Conservation (phyloP, 1,140 invertebrate species). For the Latrodectus geometricus region DNA sequence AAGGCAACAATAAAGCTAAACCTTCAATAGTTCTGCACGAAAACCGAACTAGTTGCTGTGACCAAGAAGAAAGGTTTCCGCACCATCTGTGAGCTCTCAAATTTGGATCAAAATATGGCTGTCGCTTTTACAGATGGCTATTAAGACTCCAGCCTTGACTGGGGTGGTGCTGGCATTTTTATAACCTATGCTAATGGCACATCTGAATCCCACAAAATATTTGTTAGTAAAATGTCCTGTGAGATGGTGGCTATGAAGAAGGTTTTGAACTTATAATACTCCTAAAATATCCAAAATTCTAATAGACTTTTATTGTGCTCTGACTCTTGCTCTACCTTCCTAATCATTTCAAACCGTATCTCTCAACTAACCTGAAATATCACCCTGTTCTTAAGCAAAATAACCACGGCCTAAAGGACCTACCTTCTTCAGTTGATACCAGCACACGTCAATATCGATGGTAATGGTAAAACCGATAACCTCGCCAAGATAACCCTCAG, state of each 20-base stretch:
- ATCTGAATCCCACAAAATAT: conserved; percentile 11
- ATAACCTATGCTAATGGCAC: not conserved
- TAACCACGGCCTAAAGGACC: not conserved
- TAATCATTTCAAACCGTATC: not conserved
- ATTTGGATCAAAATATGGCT: conserved; percentile 3
- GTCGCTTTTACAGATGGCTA: conserved; percentile 9
- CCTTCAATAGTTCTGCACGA: conserved; percentile 7
- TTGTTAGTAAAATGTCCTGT: not conserved
- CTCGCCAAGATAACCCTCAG: not conserved
- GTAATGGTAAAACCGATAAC: too few species aligned
- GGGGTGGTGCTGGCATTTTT: conserved; percentile 12
- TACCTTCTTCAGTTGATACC: not conserved
- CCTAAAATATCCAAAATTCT: not conserved
- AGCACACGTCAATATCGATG: not conserved
- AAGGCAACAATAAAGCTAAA: conserved; percentile 7
- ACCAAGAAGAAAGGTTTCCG: not conserved
- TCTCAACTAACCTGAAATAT: not conserved
- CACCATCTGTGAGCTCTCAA: not conserved
- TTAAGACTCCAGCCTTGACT: not conserved
- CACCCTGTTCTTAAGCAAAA: not conserved
- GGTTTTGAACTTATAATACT: conserved; percentile 6
- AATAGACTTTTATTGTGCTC: not conserved
- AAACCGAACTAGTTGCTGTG: not conserved
- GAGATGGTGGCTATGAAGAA: not conserved
- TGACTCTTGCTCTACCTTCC: not conserved